Base-by-base conservation (phyloP, 2,797 vertebrate species). In the Lithobates pipiens region DNA sequence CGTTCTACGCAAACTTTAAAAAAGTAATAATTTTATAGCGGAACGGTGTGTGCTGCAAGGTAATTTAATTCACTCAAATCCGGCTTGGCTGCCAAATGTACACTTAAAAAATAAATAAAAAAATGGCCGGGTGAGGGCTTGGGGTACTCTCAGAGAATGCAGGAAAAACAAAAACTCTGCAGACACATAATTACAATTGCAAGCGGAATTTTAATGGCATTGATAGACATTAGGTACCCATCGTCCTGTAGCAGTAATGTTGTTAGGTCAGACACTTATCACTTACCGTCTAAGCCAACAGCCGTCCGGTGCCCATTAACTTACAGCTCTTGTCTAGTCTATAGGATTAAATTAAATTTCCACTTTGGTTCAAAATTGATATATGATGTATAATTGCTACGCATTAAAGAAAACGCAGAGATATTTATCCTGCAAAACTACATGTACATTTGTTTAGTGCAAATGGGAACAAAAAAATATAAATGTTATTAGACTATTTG, bases 11-110 rank as follows among this genome's bases (percentile, higher is more conserved):
- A 90, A 93, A 93, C 90, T 93, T 91, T 91, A 2, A 32, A 32
- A 92, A 92, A 92, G 86, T 92, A 91, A 91, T 92, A 92, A 94
- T 93, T 94, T 93, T 93, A 95, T 94, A 36, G 94, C 94, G 93
- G 93, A 95, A 91, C 92, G 90, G 89, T 94, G 92, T 50, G 65
- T 88, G 92, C 89, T 91, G 93, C 88, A 68, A 91, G 91, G 94
- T 95, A 95, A 95, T 94, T 95, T 92, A 95, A 95, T 94, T 95
- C 93, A 92, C 87, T 93, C 88, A 83, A 50, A 86, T 81, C 73
- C 89, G 89, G 84, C 84, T 85, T 89, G 90, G 89, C 91, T 93
- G 93, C 93, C 92, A 95, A 95, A 89, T 92, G 89, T 91, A 93
- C 85, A 90, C 91, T 94, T 93, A 89, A 93, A 39, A 39, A 39